Evolutionary conservation across 2,113 vertebrate species (phyloP).

Genomic region (Gnathonemus echidnorhynchus): DNA sequence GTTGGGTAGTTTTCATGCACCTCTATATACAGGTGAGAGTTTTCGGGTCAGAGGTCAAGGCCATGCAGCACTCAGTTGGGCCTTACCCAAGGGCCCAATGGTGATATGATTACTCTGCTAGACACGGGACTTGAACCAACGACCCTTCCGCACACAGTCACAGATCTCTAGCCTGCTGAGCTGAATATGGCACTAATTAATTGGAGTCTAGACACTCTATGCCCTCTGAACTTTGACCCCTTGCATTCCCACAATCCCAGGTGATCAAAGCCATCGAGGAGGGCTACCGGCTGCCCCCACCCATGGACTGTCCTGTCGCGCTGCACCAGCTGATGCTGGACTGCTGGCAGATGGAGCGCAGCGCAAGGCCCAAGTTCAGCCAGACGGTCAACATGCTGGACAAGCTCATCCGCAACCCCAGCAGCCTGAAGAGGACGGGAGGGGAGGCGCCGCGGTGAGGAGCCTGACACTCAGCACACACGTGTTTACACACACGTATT

Average conservation of each 20-base stretch:
- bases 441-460: constrained; percentile 76
- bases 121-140: neutral
- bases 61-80: neutral
- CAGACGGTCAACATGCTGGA: constrained; percentile 99
- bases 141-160: neutral
- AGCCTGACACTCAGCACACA: neutral
- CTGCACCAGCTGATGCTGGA: constrained; percentile 97
- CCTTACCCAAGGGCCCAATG: neutral
- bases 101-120: neutral
- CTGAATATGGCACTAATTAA: neutral
- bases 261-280: constrained; percentile 98
- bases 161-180: neutral
- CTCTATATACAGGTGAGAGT: neutral
- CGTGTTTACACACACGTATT: neutral
- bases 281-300: constrained; percentile 89
- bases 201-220: neutral
- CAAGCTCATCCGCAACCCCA: constrained; percentile 97
- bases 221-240: neutral
- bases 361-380: constrained; percentile 88
- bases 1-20: neutral
- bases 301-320: constrained; percentile 94
- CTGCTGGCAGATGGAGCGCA: constrained; percentile 95
- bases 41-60: neutral
- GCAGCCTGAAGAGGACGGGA: constrained; percentile 90
- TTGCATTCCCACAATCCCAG: constrained; percentile 45